A percentile compares a stretch with the other conserved stretches of the same genome.
phyloP scores from a whole-genome alignment of 2,113 vertebrate species.

The Panthera tigris region DNA sequence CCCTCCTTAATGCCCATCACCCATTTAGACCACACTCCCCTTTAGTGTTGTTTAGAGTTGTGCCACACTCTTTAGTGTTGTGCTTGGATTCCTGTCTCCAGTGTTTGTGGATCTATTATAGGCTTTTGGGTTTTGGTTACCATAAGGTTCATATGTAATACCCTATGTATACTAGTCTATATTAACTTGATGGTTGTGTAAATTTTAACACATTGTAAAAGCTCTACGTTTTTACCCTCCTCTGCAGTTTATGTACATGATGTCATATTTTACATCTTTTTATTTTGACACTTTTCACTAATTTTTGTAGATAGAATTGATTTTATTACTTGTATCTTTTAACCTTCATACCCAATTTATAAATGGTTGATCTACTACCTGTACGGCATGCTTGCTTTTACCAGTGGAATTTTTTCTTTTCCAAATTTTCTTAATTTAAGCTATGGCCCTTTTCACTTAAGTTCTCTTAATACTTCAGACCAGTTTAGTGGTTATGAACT shows the following conservation, averaged over 20 bases:
- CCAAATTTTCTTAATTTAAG: neutral
- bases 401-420: neutral
- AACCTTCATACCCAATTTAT: neutral
- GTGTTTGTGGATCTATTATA: neutral
- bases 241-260: neutral
- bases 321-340: neutral
- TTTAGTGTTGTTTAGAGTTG: neutral
- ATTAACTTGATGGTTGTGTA: neutral
- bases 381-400: neutral
- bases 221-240: neutral
- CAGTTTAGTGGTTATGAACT: neutral
- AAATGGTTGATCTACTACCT: neutral
- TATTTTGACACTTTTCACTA: neutral
- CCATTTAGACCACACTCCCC: neutral
- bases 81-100: neutral
- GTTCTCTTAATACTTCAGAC: neutral
- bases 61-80: neutral
- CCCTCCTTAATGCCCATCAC: too few species aligned
- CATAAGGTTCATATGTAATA: neutral
- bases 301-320: neutral
- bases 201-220: neutral
- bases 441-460: neutral
- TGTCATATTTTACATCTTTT: neutral
- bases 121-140: neutral
- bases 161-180: neutral